A percentile compares a stretch with the other conserved stretches of the same genome.
Conservation (phyloP, 2,113 vertebrate genomes). For the Dasypus novemcinctus region DNA sequence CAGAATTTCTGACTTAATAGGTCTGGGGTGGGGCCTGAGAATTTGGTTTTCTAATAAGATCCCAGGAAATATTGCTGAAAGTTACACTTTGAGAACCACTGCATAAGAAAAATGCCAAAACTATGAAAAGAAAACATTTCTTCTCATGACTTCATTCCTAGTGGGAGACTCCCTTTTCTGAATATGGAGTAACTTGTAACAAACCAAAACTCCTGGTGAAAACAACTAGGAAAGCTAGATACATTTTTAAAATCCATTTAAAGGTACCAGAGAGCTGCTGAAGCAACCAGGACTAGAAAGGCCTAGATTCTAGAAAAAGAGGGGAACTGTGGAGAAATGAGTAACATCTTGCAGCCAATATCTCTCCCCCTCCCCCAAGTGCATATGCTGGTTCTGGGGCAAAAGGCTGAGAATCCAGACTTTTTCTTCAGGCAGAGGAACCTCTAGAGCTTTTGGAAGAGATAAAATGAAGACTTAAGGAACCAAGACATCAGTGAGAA, state of each 20-base stretch:
- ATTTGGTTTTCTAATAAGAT: not conserved
- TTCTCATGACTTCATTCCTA: not conserved
- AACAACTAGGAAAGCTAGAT: not conserved
- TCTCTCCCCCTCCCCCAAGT: not conserved
- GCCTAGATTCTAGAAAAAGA: not conserved
- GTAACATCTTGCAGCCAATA: not conserved
- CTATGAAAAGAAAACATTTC: not conserved
- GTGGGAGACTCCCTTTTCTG: not conserved
- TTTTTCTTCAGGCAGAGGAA: not conserved
- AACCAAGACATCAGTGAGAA: not conserved
- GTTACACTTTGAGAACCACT: not conserved
- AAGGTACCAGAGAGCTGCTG: not conserved
- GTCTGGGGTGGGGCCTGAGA: not conserved
- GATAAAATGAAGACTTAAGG: not conserved
- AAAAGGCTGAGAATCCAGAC: conserved; percentile 11
- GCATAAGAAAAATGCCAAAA: not conserved
- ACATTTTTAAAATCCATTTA: not conserved
- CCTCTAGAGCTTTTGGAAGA: not conserved
- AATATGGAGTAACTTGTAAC: not conserved
- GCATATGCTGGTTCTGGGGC: not conserved
- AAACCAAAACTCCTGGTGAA: not conserved
- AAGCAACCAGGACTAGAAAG: not conserved
- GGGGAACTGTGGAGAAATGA: not conserved
- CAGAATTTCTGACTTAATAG: not conserved
- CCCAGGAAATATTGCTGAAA: not conserved